These are phyloP conservation scores for Gortyna flavago DNA, from an alignment of 2,888 invertebrate genomes.

Conservation along the genomic window DNA sequence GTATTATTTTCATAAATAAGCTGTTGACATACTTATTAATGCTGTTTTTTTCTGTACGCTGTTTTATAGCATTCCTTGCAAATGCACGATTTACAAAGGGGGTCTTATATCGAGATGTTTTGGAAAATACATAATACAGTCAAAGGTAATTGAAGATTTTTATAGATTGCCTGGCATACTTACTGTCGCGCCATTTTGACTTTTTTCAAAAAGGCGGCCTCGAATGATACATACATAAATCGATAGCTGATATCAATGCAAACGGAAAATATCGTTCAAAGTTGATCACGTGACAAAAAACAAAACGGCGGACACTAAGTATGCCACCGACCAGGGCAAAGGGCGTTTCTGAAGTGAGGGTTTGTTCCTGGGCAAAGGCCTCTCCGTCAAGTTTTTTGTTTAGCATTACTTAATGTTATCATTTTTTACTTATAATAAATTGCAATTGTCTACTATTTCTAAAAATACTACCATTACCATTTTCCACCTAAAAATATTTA, in stretches of 20 bases:
- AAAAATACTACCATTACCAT: neutral
- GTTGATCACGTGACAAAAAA: neutral
- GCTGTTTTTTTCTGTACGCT: neutral
- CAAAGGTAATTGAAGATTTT: neutral
- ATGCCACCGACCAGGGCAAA: neutral
- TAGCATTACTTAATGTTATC: neutral
- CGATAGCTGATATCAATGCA: neutral
- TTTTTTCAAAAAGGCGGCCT: neutral
- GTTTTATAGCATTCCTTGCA: neutral
- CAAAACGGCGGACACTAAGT: neutral
- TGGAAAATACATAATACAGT: neutral
- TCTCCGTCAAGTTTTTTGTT: neutral
- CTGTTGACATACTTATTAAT: neutral
- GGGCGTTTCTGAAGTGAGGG: neutral
- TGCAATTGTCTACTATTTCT: constrained; percentile 2
- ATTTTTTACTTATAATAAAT: neutral
- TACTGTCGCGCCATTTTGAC: neutral
- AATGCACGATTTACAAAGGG: neutral
- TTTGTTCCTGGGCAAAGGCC: neutral
- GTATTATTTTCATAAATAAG: neutral
- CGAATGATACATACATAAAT: neutral
- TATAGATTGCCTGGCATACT: neutral
- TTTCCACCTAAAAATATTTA: constrained; percentile 21
- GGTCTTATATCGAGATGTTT: neutral
- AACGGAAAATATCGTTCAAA: neutral